Conservation (phyloP, 2,113 vertebrate genomes). For the Cololabis saira region DNA sequence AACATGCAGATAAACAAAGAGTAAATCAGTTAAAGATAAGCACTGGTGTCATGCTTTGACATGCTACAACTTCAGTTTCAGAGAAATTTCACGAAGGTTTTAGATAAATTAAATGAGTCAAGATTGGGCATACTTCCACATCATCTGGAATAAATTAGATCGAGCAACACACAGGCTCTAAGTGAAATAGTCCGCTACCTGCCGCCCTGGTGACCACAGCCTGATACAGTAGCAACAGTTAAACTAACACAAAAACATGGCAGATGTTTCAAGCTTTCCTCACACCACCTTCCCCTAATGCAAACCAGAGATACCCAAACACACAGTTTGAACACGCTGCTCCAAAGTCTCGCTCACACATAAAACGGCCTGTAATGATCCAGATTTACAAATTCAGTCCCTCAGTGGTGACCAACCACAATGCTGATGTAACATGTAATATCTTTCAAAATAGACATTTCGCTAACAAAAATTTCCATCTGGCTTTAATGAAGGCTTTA, state of each 20-base stretch:
- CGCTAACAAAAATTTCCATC: slow-evolving; percentile 19
- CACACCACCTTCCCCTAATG: slow-evolving; percentile 55
- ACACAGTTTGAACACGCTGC: slow-evolving; percentile 32
- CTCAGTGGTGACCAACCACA: slow-evolving; percentile 26
- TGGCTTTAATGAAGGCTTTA: slow-evolving; percentile 25
- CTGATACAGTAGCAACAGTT: slow-evolving; percentile 83
- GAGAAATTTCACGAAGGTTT: slow-evolving; percentile 56
- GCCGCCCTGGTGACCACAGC: slow-evolving; percentile 77
- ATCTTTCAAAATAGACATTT: slow-evolving; percentile 13
- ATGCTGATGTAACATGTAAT: slow-evolving; percentile 10
- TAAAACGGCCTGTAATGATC: slow-evolving; percentile 33
- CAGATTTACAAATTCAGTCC: slow-evolving; percentile 42
- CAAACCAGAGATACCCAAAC: slow-evolving; percentile 72
- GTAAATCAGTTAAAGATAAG: slow-evolving; percentile 42
- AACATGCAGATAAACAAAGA: slow-evolving; percentile 19
- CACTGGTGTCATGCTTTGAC: slow-evolving; percentile 39
- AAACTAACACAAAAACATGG: slow-evolving; percentile 80
- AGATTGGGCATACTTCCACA: slow-evolving; percentile 70
- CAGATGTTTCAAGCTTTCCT: slow-evolving; percentile 70
- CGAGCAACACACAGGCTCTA: slow-evolving; percentile 68
- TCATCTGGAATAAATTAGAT: slow-evolving; percentile 83
- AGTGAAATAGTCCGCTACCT: slow-evolving; percentile 80
- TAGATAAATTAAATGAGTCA: slow-evolving; percentile 71
- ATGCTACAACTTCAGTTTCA: slow-evolving; percentile 46
- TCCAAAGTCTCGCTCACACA: slow-evolving; percentile 20